phyloP scores from a whole-genome alignment of 2,113 vertebrate species.

The Carollia perspicillata region DNA sequence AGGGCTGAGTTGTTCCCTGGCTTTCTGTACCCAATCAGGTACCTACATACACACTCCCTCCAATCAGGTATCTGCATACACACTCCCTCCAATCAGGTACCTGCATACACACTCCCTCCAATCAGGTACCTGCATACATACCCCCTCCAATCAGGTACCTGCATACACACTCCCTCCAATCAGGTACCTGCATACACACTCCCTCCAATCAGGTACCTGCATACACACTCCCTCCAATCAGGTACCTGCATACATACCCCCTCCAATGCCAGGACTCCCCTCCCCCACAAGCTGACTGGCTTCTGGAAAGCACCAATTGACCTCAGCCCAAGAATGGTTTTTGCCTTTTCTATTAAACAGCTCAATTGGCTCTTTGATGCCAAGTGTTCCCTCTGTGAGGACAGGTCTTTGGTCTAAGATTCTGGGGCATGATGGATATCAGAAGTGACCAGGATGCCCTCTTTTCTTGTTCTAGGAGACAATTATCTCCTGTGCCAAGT shows the following conservation, averaged over 20 bases:
- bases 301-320: background rate
- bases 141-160: too few species aligned
- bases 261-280: background rate
- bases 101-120: too few species aligned
- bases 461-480: background rate
- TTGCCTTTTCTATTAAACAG: background rate
- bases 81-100: too few species aligned
- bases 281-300: background rate
- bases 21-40: background rate
- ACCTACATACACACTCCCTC: too few species aligned
- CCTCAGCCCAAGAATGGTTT: background rate
- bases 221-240: rapidly evolving
- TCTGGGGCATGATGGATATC: background rate
- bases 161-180: rapidly evolving
- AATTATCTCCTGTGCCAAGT: conserved; percentile 41
- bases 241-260: too few species aligned
- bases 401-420: background rate
- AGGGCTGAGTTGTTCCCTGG: background rate
- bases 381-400: background rate
- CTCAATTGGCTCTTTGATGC: background rate
- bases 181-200: rapidly evolving
- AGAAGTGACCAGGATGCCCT: conserved; percentile 22
- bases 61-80: too few species aligned
- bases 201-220: too few species aligned
- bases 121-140: too few species aligned